phyloP scores from a whole-genome alignment of 2,797 vertebrate species.

The Dermochelys coriacea region DNA sequence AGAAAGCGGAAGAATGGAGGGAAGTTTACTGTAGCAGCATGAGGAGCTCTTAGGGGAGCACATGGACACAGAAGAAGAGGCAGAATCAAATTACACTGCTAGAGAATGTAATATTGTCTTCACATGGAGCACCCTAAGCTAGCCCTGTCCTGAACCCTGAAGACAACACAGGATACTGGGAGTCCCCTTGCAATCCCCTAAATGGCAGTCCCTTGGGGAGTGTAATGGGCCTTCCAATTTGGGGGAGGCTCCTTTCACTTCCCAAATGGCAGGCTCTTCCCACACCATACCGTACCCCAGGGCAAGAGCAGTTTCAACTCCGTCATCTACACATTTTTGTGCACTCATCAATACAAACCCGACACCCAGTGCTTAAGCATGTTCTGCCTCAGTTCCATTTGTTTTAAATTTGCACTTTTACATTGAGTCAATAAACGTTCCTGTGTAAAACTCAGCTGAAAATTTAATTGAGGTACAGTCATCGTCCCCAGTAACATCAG shows the following conservation, averaged over 20 bases:
- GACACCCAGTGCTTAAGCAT: neutral
- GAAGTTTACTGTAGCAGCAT: neutral
- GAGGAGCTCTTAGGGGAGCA: neutral
- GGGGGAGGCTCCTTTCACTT: neutral
- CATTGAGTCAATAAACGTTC: neutral
- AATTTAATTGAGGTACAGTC: neutral
- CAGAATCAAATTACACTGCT: neutral
- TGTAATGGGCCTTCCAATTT: too few relatives aligned
- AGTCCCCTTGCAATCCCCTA: neutral
- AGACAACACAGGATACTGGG: neutral
- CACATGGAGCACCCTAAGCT: neutral
- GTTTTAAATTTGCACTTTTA: neutral
- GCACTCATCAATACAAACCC: neutral
- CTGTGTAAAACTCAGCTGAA: neutral
- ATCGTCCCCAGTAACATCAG: neutral
- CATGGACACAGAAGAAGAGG: neutral
- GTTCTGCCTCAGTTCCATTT: neutral
- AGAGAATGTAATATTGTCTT: neutral
- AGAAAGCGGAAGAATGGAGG: neutral
- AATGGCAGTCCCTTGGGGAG: neutral
- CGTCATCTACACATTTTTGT: neutral
- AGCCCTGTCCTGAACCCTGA: neutral
- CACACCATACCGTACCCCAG: neutral
- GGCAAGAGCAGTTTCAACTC: neutral
- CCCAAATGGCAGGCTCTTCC: neutral